Evolutionary conservation across 2,888 invertebrate genomes (phyloP).

Genomic region (Cataglyphis livida): DNA sequence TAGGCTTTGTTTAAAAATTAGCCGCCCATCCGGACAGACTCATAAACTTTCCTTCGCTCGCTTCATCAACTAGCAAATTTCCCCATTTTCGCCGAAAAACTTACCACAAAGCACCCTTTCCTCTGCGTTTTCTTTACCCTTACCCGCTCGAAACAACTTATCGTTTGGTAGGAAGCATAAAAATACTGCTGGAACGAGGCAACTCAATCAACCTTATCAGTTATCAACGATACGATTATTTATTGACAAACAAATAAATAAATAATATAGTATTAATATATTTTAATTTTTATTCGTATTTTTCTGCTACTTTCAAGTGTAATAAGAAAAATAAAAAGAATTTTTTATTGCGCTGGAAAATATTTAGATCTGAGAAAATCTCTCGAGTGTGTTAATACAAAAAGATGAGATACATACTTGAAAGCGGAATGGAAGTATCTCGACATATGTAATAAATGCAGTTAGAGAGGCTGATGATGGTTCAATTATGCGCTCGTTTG

Average conservation of each 20-base stretch:
- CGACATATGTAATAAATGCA: slow-evolving; percentile 64
- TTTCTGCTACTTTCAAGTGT: neutral
- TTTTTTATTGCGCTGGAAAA: neutral
- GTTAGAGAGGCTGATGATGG: slow-evolving; percentile 77
- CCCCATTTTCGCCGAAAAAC: slow-evolving; percentile 43
- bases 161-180: neutral
- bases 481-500: slow-evolving; percentile 76
- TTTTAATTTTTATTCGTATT: neutral
- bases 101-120: slow-evolving; percentile 47
- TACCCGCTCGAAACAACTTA: neutral
- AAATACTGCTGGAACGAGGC: neutral
- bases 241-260: neutral
- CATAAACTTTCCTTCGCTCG: slow-evolving; percentile 65
- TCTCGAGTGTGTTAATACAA: neutral
- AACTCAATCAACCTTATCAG: neutral
- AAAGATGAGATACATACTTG: neutral
- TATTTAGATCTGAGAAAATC: neutral
- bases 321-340: neutral
- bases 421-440: slow-evolving; percentile 52
- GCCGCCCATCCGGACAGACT: slow-evolving; percentile 65
- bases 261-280: neutral
- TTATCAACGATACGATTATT: neutral
- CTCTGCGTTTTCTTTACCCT: neutral
- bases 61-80: slow-evolving; percentile 56
- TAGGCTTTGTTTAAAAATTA: slow-evolving; percentile 85